These are phyloP conservation scores for Ectemnius continuus DNA, from an alignment of 2,888 invertebrate species.

Conservation along the genomic window DNA sequence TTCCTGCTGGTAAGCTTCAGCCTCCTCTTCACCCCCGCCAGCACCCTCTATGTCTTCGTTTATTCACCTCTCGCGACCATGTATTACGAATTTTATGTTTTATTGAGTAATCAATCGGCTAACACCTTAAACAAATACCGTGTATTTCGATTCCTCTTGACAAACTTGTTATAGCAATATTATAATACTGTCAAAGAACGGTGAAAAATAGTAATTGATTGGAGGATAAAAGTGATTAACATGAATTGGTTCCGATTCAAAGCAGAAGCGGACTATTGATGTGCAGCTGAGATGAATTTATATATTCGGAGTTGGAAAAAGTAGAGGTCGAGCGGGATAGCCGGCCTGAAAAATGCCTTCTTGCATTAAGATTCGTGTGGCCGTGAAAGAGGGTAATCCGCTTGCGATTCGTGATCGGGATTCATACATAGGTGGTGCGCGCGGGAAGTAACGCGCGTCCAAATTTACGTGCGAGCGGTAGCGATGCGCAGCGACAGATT, in stretches of 20 bases:
- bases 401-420: constrained; percentile 52
- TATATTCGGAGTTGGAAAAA: constrained; percentile 27
- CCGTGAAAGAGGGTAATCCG: constrained; percentile 50
- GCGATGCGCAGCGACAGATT: constrained; percentile 38
- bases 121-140: too few species aligned
- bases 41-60: constrained; percentile 69
- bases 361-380: constrained; percentile 47
- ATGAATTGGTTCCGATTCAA: too few species aligned
- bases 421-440: constrained; percentile 35
- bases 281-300: neutral
- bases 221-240: too few species aligned
- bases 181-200: too few species aligned
- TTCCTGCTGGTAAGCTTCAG: constrained; percentile 19
- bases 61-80: constrained; percentile 76
- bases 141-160: too few species aligned
- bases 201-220: too few species aligned
- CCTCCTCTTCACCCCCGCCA: constrained; percentile 20
- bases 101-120: constrained; percentile 34
- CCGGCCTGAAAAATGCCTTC: constrained; percentile 29
- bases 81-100: constrained; percentile 76
- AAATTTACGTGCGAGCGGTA: too few species aligned
- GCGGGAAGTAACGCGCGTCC: constrained; percentile 22
- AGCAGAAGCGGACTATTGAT: neutral
- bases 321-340: neutral
- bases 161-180: too few species aligned